Evolutionary conservation across 2,888 invertebrate genomes (phyloP), one percentile per base, ranked within the genome.

Genomic region (Drosophila conformis): DNA sequence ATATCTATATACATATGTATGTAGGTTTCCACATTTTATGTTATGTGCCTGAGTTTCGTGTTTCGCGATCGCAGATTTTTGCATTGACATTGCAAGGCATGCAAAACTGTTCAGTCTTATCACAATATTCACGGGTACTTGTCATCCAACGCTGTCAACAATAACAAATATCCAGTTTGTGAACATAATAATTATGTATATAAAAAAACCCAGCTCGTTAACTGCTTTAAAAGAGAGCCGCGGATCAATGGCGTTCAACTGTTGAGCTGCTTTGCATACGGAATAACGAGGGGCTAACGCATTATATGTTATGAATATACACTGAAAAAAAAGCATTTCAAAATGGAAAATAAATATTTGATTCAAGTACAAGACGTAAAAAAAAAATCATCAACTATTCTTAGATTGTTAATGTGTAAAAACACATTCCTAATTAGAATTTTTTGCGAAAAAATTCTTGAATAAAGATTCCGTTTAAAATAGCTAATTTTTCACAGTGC

Each of bases 221-320:
- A 63, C 51, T 27, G 40, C 33, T 54, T 58, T 35, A 53, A 70
- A 67, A 76, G 71, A 71, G 64, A 52, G 58, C 57, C 60, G 64
- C 67, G 63, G 52, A 81, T 71, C 81, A 78, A 78, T 60, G 77
- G 64, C 61, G 51, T 46, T 77, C 13, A 49, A 67, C 81, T 78
- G 78, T 78, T 76, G 53, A 57, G 57, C 58, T 56, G 77, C 29
- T 76, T 65, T 78, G 81, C 81, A 78, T 78, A 67, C 61, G 53
- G 51, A 77, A 71, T 60, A 59, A 49, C 51, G 18, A 51, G 64
- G 51, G 42, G 27, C 48, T 60, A 46, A 38, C 49, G 40, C 15
- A 33, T n/a, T 40, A 54, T 51, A 42, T 56, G 51, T 35, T 46
- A 51, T 21, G 38, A 31, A 33, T 25, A 40, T 36, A 49, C 29